phyloP scores from a whole-genome alignment of 30 jellyfish, hydroid and myxozoan genomes.

The Cassiopea xamachana region DNA sequence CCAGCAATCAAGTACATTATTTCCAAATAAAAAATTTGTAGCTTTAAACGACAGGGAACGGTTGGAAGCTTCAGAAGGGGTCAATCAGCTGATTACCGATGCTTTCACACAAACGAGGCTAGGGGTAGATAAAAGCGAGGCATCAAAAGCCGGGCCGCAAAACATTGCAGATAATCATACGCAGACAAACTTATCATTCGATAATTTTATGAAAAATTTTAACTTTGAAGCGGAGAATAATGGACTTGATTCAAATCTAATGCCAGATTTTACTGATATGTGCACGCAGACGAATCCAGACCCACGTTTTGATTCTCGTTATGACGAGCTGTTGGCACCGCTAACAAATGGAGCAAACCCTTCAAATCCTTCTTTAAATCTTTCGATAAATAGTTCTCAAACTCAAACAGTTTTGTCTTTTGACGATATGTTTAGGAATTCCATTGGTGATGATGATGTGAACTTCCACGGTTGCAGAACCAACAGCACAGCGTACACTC shows the following conservation, averaged over 20 bases:
- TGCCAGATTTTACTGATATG: conserved; percentile 73
- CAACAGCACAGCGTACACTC: conserved; percentile 5
- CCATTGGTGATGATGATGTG: conserved; percentile 19
- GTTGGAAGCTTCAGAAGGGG: not conserved
- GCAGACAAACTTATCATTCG: conserved; percentile 65
- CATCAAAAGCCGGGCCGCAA: conserved; percentile 12
- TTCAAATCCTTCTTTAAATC: not conserved
- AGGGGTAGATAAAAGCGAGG: conserved; percentile 10
- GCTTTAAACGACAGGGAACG: not conserved
- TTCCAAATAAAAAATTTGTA: not conserved
- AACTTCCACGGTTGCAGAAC: not conserved
- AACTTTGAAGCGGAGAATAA: conserved; percentile 42
- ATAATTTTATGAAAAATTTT: conserved; percentile 40
- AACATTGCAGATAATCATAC: conserved; percentile 65
- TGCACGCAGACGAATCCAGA: conserved; percentile 76
- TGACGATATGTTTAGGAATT: conserved; percentile 36
- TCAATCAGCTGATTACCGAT: conserved; percentile 29
- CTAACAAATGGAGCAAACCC: not conserved
- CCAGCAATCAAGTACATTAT: conserved; percentile 6
- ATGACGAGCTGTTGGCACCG: conserved; percentile 44
- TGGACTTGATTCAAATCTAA: conserved; percentile 37
- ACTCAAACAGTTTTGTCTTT: conserved; percentile 45
- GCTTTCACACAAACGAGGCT: conserved; percentile 66
- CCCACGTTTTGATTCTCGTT: conserved; percentile 52
- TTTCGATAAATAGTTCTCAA: conserved; percentile 22